Base-by-base conservation (phyloP, 2,797 vertebrate species). In the Syngnathus rostellatus region DNA sequence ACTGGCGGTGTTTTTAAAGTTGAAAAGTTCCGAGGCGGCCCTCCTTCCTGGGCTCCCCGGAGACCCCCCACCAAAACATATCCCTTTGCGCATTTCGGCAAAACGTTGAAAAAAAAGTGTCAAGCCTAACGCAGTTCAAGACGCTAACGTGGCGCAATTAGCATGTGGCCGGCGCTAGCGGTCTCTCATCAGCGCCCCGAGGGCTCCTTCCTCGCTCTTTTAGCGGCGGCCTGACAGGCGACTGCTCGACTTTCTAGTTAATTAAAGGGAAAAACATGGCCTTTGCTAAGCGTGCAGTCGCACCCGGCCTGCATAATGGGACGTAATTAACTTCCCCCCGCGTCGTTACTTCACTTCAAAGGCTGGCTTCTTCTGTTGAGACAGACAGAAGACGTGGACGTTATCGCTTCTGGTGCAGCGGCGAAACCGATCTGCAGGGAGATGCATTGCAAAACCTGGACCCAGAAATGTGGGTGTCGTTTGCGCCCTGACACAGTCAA, bases 271-370 rank as follows among this genome's bases (percentile, higher is more conserved):
- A 93, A 93, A 94, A 91, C 93, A 93, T 92, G 92, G 90, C 90
- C 93, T 90, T 93, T 88, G 91, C 92, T 92, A 58, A 90, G 90
- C 92, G 90, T 90, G 89, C 93, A 91, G 93, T 91, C 91, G 92
- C 90, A 82, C 85, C 93, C 90, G 91, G 92, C 91, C 93, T 88
- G 91, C 90, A 92, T 85, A 93, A 93, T 94, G 89, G 89, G 92
- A 89, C 91, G 92, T 92, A 96, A 97, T 97, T 96, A 97, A 94
- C 93, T 95, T 94, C 94, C 93, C 94, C 94, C 94, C 94, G 93
- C 94, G 93, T 94, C 93, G 92, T 92, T 93, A 90, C 91, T 93
- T 93, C 92, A 93, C 93, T 93, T 93, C 91, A 92, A 88, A 92
- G 93, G 83, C 80, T 74, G 71, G 81, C 75, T 83, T 88, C 84